Percentiles rank a stretch among this genome's conserved stretches.
phyloP scores from a whole-genome alignment of 1,140 invertebrate species.

The Drosophila melanica region DNA sequence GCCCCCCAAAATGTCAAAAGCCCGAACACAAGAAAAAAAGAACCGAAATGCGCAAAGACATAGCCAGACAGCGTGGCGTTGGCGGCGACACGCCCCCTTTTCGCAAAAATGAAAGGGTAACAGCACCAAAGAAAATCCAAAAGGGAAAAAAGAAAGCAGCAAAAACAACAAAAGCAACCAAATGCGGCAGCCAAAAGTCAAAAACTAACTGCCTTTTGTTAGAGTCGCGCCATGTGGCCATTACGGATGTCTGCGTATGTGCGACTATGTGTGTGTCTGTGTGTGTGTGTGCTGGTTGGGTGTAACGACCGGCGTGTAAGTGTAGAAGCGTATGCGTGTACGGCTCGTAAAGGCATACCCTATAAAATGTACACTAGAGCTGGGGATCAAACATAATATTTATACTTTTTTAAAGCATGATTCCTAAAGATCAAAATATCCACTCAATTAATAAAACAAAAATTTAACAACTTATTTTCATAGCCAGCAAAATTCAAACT shows the following conservation, averaged over 20 bases:
- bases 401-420: no score
- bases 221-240: slow-evolving; percentile 72
- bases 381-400: no score
- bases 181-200: slow-evolving; percentile 50
- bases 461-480: no score
- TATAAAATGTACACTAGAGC: slow-evolving; percentile 1
- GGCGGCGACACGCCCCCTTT: slow-evolving; percentile 56
- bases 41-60: slow-evolving; percentile 8
- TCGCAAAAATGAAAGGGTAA: slow-evolving; percentile 54
- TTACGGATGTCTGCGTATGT: slow-evolving; percentile 54
- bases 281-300: slow-evolving; percentile 18
- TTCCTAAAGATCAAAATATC: not conserved
- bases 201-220: slow-evolving; percentile 79
- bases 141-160: slow-evolving; percentile 5
- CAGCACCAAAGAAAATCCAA: slow-evolving; percentile 35
- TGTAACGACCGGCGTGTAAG: slow-evolving; percentile 46
- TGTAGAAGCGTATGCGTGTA: slow-evolving; percentile 30
- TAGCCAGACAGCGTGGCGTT: slow-evolving; percentile 74
- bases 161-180: slow-evolving; percentile 7
- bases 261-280: slow-evolving; percentile 8
- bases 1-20: slow-evolving; percentile 52
- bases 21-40: slow-evolving; percentile 22
- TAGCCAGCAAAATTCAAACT: no score
- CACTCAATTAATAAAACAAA: no score
- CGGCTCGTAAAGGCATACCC: slow-evolving; percentile 18